phyloP scores from a whole-genome alignment of 1,140 invertebrate genomes.

The Drosophila biarmipes region DNA sequence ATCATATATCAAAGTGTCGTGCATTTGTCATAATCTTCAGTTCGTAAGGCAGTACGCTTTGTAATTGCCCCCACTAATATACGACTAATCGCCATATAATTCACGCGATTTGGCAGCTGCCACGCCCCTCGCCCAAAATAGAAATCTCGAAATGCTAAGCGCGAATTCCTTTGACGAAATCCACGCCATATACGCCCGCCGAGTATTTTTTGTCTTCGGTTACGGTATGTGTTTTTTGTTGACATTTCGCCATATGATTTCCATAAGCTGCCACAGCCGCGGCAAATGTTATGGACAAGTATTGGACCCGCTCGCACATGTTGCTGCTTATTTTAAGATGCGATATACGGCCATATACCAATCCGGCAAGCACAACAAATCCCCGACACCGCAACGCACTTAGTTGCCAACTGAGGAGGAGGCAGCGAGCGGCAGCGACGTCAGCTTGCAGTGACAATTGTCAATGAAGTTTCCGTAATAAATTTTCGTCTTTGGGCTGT shows the following conservation, averaged over 20 bases:
- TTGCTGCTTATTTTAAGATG: conserved; percentile 77
- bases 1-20: conserved; percentile 1
- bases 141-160: conserved; percentile 24
- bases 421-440: conserved; percentile 35
- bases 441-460: conserved; percentile 82
- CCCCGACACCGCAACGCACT: conserved; percentile 79
- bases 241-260: conserved; percentile 80
- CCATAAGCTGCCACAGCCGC: conserved; percentile 76
- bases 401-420: conserved; percentile 44
- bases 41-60: conserved; percentile 6
- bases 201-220: conserved; percentile 32
- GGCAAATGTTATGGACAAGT: conserved; percentile 72
- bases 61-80: conserved; percentile 29
- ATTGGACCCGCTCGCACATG: conserved; percentile 61
- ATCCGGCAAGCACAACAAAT: conserved; percentile 62
- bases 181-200: conserved; percentile 34
- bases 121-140: conserved; percentile 43
- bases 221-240: conserved; percentile 62
- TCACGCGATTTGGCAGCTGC: conserved; percentile 58
- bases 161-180: conserved; percentile 35
- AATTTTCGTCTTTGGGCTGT: conserved; percentile 78
- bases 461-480: conserved; percentile 82
- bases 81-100: conserved; percentile 40
- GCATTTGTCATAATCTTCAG: conserved; percentile 10
- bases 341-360: conserved; percentile 46